Evolutionary conservation across 1,140 invertebrate species (phyloP), one percentile per base, ranked within the genome.

Genomic region (Hermetia illucens): DNA sequence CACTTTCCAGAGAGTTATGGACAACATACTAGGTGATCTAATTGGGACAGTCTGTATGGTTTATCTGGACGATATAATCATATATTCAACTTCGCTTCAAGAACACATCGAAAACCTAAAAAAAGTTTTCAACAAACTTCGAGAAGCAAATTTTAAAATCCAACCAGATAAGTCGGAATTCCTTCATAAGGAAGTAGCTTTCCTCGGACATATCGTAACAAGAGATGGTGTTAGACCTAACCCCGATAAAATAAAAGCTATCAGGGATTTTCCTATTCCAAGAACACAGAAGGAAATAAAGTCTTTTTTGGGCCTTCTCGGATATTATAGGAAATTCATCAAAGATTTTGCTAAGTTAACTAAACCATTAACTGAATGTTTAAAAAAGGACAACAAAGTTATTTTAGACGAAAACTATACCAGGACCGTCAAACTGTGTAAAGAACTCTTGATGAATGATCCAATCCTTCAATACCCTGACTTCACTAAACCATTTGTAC

Each of bases 391-490:
- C n/a, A 8, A 27, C n/a, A 8, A n/a, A 27, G n/a, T 27, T n/a
- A n/a, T 27, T 27, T 27, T 27, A n/a, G n/a, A 27, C 15, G 21
- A 24, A 19, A 13, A 3, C n/a, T 39, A 10, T 16, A 22, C 2
- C 21, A 30, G 22, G 32, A 21, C 3, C 10, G 4, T 18, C n/a
- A 12, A 30, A 30, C 15, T 4, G 21, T 39, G 46, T 3, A 52
- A 52, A 42, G 18, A 45, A n/a, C 21, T 37, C 17, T 24, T 56
- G 20, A 51, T 29, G 16, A 43, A 41, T 27, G 41, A 47, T 34
- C 51, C 49, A 5, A 48, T 56, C 3, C 24, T 61, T 16, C 44
- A 49, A 45, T 58, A 57, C 27, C 59, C 55, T 1, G 52, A 62
- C 40, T 58, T 59, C 42, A 16, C 4, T 8, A 51, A 55, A 46